Evolutionary conservation across 2,888 invertebrate genomes (phyloP), one percentile per base, ranked within the genome.

Genomic region (Nemotelus pantherinus): DNA sequence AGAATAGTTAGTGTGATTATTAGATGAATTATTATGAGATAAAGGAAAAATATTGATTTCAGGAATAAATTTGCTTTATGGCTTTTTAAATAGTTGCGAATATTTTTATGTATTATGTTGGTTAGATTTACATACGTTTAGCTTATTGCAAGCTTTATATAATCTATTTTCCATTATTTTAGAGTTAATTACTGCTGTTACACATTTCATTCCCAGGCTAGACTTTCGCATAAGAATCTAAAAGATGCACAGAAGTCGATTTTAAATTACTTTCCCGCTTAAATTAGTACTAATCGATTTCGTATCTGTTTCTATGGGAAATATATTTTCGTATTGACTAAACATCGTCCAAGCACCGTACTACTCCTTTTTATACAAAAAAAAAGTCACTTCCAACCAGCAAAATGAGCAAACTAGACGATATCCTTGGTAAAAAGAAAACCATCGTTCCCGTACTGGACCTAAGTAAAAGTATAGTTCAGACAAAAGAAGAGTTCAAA

Each of bases 361-460:
- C n/a, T 9, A 65, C 10, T 53, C 53, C 10, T n/a, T 44, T 58
- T 25, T 1, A 10, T 58, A n/a, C 2, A 47, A 65, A 65, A 41
- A 58, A 58, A 9, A 25, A 5, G 25, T n/a, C 9, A 25, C n/a
- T 7, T 25, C 5, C 5, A 58, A 47, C 57, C 41, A 1, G 5
- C 64, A 65, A 25, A 77, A 87, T 87, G 88, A 91, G 92, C 81
- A 93, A 93, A 86, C 87, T 95, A 84, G 96, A 96, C 83, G 96
- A 96, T 86, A 89, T 96, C 79, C 89, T 96, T 82, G 90, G 90
- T 80, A 95, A 94, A 88, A 96, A 95, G 87, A 95, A 95, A 87
- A 94, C 95, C 85, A 91, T 92, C 76, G 92, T 93, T 65, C 92
- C 94, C 68, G 93, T 96, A 82, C 89, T 97, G 70, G 97, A 97